A percentile compares a stretch with the other conserved stretches of the same genome.
These are phyloP conservation scores for Trididemnum miniatum DNA, from an alignment of 23 tunicate species.

Conservation along the genomic window DNA sequence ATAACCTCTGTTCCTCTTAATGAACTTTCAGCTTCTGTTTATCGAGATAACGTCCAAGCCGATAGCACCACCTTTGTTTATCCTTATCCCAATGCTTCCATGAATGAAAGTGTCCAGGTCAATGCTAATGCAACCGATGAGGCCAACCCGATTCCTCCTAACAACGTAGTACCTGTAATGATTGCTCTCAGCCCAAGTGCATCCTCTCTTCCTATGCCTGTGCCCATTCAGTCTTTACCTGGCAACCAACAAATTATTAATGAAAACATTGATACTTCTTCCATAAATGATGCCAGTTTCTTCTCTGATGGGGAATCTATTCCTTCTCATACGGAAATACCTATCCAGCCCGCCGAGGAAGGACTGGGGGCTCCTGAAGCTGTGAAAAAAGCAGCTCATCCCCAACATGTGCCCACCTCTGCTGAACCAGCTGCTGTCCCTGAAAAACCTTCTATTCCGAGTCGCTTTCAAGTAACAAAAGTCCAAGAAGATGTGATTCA, in stretches of 20 bases:
- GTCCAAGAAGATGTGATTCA: slow-evolving; percentile 16
- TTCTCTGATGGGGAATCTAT: slow-evolving; percentile 4
- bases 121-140: neutral
- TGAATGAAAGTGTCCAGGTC: slow-evolving; percentile 1
- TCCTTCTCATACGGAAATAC: neutral
- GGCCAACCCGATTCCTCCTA: neutral
- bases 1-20: neutral
- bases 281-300: neutral
- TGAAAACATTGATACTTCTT: neutral
- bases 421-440: neutral
- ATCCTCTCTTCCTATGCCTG: neutral
- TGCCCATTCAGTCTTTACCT: neutral
- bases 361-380: neutral
- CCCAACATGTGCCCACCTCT: neutral
- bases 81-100: neutral
- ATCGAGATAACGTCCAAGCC: neutral
- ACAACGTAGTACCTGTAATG: slow-evolving; percentile 18
- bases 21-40: neutral
- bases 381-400: neutral
- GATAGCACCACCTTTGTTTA: neutral
- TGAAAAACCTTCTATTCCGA: neutral
- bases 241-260: neutral
- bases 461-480: slow-evolving; percentile 57
- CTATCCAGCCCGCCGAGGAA: neutral
- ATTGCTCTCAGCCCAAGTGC: neutral